Conservation (phyloP, 2,888 invertebrate species). For the Zhengitettix transpicula region DNA sequence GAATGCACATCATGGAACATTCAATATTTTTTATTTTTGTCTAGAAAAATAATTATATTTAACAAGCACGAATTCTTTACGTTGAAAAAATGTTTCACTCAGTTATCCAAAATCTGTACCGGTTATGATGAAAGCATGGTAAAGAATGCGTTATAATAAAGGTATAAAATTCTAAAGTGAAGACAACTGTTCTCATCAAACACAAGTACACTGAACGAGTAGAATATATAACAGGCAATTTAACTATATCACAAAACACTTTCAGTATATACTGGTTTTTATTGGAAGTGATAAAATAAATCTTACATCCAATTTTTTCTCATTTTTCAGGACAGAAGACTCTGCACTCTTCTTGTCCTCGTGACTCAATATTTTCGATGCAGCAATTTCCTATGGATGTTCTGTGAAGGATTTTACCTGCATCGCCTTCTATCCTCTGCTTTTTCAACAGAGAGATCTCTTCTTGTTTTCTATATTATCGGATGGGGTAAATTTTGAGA, state of each 20-base stretch:
- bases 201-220: background rate
- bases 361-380: conserved; percentile 24
- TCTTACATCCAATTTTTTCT: background rate
- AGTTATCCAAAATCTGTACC: background rate
- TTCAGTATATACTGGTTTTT: background rate
- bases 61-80: no score
- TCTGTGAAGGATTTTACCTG: conserved; percentile 30
- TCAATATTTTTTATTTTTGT: no score
- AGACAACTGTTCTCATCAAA: background rate
- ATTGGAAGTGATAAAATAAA: no score
- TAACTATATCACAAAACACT: background rate
- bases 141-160: background rate
- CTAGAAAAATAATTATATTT: no score
- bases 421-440: conserved; percentile 28
- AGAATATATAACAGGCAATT: background rate
- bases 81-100: background rate
- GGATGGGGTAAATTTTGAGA: conserved; percentile 28
- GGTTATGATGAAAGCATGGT: background rate
- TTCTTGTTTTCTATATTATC: conserved; percentile 24
- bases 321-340: conserved; percentile 16
- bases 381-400: conserved; percentile 33
- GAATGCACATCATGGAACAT: no score
- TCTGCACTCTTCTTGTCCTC: conserved; percentile 20
- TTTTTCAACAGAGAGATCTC: conserved; percentile 24
- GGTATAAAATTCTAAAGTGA: background rate